Base-by-base conservation (phyloP, 2,113 vertebrate genomes). In the Setophaga coronata region DNA sequence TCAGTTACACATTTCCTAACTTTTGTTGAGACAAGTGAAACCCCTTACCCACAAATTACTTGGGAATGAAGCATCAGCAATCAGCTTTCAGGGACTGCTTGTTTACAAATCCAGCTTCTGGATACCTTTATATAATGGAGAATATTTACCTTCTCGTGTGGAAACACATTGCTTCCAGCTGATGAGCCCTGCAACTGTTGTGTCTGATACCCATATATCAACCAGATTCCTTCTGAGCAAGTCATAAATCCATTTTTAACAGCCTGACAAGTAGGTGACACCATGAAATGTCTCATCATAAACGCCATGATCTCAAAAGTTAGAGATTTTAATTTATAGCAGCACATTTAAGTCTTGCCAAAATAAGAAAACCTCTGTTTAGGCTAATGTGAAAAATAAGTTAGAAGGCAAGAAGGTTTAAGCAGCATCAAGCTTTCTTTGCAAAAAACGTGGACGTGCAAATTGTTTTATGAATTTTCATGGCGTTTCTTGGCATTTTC, bases 271-370 rank as follows among this genome's bases (percentile, higher is more conserved):
- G 73, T 26, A 82, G 56, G 89, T 82, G 79, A 84, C 79, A 82
- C 58, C 82, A 48, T 4, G 4, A 90, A 82, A 76, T 4, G 1
- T 58, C 90, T 93, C 89, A 77, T 65, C 80, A 84, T 50, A 58
- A 86, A 69, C 54, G 18, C 50, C 3, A 2, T 13, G 56, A 80
- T 82, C 78, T 64, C 76, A 45, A 54, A 87, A 93, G 38, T 36
- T 62, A 23, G 78, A 72, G 70, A 60, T 78, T 93, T 97, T 77
- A 67, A 95, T 83, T 90, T 89, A 87, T 36, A 92, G 80, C 82
- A 85, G 81, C 51, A 69, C 53, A 21, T 17, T 34, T 38, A 21
- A 48, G 24, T 16, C 81, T 81, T 58, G 89, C 61, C 64, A 79
- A 80, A 81, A 91, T 65, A 23, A 24, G 8, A 70, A 93, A 82